Evolutionary conservation across 2,113 vertebrate genomes (phyloP), one percentile per base, ranked within the genome.

Genomic region (Coptodon bakossiorum): DNA sequence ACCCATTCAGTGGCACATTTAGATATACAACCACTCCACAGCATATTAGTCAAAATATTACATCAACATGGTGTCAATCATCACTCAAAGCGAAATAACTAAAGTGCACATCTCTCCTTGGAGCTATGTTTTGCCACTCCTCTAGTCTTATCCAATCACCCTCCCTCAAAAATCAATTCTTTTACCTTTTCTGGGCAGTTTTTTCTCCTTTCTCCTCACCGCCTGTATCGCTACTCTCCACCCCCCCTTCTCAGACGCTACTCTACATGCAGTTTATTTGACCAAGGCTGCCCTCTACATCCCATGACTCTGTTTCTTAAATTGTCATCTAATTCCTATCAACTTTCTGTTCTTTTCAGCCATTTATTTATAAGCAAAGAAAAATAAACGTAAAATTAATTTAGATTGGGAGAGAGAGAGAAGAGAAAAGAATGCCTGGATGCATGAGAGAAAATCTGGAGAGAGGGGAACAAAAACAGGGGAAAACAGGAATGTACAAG

Each of bases 351-450:
- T 84, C 48, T 88, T 90, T 91, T 83, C 19, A 85, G 63, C 27
- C 87, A 92, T 95, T 96, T 95, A 94, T 95, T 95, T 95, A 87
- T 90, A 93, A 90, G 82, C 61, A 66, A 87, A 88, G 91, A 61
- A 88, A 95, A 96, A 94, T 86, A 96, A 96, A 93, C 92, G 1
- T 7, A 12, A 31, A 82, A 91, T 91, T 93, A 91, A 95, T 92
- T 94, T 87, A 80, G 88, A 90, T 88, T 29, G 43, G 85, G 79
- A 59, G 52, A 68, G 68, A 73, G 40, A 24, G 24, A 27, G 27
- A n/a, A 12, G 43, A 40, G 78, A 68, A 86, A 84, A 87, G 9
- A 87, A 71, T 57, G 54, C 16, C 5, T 36, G 59, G 40, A 81
- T 80, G 48, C 34, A 85, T 88, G 89, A 92, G 90, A 87, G 82